Base-by-base conservation (phyloP, 2,113 vertebrate species). In the Haplochromis vanheusdeni region DNA sequence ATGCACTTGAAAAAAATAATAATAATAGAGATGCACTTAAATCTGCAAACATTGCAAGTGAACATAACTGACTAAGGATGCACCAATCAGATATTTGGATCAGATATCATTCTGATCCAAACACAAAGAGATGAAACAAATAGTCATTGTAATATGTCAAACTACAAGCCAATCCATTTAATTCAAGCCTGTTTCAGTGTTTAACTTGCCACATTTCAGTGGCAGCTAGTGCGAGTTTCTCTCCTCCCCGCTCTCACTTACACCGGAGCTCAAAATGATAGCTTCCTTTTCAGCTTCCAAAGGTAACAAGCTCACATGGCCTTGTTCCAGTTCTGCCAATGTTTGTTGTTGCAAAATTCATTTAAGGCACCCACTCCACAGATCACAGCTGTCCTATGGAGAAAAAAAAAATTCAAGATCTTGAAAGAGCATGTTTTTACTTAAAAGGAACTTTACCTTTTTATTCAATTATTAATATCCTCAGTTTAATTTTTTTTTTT, bases 141-240 rank as follows among this genome's bases (percentile, higher is more conserved):
- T 33, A 10, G 14, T 60, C 14, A 60, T 10, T 17, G 5, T 31
- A 31, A 60, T 31, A 60, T 10, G 14, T 31, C 5, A 28, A 17
- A 31, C 56, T 60, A 60, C 14, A 31, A 60, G 14, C 14, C 8
- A 31, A 60, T 33, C 56, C 2, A 33, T 60, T 60, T 17, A 56
- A 56, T 28, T 28, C 7, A 56, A 31, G 7, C 56, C 26, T 60
- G 8, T 17, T 60, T 60, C 26, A 31, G 14, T 31, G 56, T 60
- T 60, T 60, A 60, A 28, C 26, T 31, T 56, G 23, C 23, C 54
- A 56, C 23, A 56, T 56, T 56, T 56, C 23, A 56, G 23, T 56
- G 7, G 23, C 4, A 56, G 54, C 12, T 58, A 58, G 13, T 58
- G 23, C 13, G 0, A 28, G 13, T 16, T 0, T 2, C 23, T 23